Evolutionary conservation across 2,113 vertebrate species (phyloP).

Genomic region (Pampusana beccarii): DNA sequence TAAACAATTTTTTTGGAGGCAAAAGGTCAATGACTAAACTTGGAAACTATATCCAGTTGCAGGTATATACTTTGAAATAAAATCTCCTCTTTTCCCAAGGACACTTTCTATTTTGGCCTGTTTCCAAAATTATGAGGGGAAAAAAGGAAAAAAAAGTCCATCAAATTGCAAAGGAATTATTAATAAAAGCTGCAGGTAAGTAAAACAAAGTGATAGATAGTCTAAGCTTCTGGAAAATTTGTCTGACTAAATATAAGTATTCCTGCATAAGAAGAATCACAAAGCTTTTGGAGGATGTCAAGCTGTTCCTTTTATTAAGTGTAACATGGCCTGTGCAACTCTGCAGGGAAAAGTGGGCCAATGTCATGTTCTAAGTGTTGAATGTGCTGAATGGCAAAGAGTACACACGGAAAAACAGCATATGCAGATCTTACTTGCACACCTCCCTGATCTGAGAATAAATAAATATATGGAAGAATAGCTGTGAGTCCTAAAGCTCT

Average conservation of each 20-base stretch:
- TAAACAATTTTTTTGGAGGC: neutral
- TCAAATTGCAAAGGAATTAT: neutral
- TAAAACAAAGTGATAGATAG: neutral
- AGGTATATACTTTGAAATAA: neutral
- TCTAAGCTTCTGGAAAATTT: neutral
- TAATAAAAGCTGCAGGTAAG: neutral
- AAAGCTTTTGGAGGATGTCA: neutral
- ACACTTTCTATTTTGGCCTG: neutral
- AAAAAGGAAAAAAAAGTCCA: neutral
- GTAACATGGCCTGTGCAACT: neutral
- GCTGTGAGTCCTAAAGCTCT: neutral
- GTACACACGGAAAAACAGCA: neutral
- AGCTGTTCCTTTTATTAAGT: neutral
- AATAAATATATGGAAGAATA: neutral
- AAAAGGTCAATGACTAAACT: neutral
- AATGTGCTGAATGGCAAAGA: neutral
- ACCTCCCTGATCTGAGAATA: neutral
- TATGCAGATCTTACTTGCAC: accelerated
- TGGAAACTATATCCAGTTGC: neutral
- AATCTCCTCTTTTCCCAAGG: neutral
- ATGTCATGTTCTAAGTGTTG: neutral
- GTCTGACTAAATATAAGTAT: neutral
- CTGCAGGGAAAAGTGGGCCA: neutral
- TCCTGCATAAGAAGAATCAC: neutral
- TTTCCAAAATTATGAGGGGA: neutral